Percentiles rank a stretch among this genome's conserved stretches.
Evolutionary conservation across 2,797 vertebrate genomes (phyloP).

Genomic region (Adrianichthys oophorus): DNA sequence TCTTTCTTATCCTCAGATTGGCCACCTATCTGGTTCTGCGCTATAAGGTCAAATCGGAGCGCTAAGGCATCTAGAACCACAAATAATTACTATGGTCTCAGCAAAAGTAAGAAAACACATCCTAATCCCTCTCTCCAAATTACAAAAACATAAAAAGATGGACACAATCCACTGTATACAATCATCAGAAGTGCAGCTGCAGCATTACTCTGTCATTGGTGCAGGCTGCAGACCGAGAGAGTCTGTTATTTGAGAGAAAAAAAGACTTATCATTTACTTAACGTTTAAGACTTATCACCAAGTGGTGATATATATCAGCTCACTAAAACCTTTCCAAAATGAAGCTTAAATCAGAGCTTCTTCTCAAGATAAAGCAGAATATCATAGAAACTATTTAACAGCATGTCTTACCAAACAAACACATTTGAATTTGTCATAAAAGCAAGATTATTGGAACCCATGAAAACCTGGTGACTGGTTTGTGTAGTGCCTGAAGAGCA

Average conservation of each 20-base stretch:
- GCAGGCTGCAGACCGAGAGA: conserved; percentile 23
- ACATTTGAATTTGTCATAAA: conserved; percentile 33
- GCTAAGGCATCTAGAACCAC: conserved; percentile 71
- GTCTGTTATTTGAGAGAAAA: conserved; percentile 28
- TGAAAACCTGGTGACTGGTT: conserved; percentile 1
- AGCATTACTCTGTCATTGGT: conserved; percentile 43
- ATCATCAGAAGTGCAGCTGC: conserved; percentile 38
- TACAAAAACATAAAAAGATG: conserved; percentile 33
- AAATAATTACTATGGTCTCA: conserved; percentile 16
- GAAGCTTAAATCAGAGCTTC: conserved; percentile 10
- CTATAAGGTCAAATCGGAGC: conserved; percentile 95
- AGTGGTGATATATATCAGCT: conserved; percentile 35
- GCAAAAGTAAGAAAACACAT: conserved; percentile 45
- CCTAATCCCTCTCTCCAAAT: conserved; percentile 32
- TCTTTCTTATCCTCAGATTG: conserved; percentile 90
- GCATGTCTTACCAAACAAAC: conserved; percentile 63
- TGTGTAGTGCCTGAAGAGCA: conserved; percentile 20
- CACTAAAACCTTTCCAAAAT: conserved; percentile 27
- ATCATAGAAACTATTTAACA: conserved; percentile 41
- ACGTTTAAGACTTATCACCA: conserved; percentile 13
- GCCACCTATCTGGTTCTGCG: conserved; percentile 94
- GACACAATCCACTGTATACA: conserved; percentile 24
- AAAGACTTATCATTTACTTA: not conserved
- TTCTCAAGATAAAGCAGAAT: conserved; percentile 41
- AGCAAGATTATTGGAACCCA: conserved; percentile 4